These are phyloP conservation scores for Cephus sareptanus DNA, from an alignment of 2,888 invertebrate genomes.

Conservation along the genomic window DNA sequence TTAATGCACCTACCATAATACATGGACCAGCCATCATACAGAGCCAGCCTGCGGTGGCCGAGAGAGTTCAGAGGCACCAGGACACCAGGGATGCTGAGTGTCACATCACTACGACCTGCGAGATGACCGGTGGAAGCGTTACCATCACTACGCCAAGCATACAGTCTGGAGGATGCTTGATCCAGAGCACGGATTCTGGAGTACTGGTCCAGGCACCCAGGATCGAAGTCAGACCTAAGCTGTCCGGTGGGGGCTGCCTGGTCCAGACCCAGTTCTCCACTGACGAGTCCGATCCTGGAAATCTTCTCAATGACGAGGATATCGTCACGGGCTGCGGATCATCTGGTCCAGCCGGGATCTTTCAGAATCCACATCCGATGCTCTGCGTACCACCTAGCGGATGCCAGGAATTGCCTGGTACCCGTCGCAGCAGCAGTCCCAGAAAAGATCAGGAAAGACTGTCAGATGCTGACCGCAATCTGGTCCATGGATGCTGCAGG, in stretches of 20 bases:
- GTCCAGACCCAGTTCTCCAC: slow-evolving; percentile 39
- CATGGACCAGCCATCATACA: slow-evolving; percentile 48
- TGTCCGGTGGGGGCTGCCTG: slow-evolving; percentile 43
- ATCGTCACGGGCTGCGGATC: slow-evolving; percentile 7
- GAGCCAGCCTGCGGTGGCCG: background rate
- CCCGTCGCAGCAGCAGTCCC: slow-evolving; percentile 22
- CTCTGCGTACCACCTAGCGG: slow-evolving; percentile 46
- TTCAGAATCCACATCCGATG: slow-evolving; percentile 20
- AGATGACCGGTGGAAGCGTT: slow-evolving; percentile 48
- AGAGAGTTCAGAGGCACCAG: no score
- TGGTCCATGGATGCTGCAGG: background rate
- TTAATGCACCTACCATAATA: slow-evolving; percentile 51
- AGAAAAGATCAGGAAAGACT: background rate
- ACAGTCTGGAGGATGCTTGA: slow-evolving; percentile 46
- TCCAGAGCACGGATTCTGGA: slow-evolving; percentile 41
- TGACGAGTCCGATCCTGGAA: slow-evolving; percentile 17
- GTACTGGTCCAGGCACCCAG: slow-evolving; percentile 41
- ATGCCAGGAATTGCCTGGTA: slow-evolving; percentile 57
- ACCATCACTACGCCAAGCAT: slow-evolving; percentile 48
- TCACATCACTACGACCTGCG: slow-evolving; percentile 47
- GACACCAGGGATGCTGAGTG: slow-evolving; percentile 21
- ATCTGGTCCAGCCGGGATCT: slow-evolving; percentile 13
- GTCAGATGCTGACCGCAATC: no score
- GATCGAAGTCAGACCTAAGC: slow-evolving; percentile 49
- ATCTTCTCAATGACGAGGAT: slow-evolving; percentile 15